phyloP scores from a whole-genome alignment of 2,888 invertebrate genomes.

The Apodemia zela region DNA sequence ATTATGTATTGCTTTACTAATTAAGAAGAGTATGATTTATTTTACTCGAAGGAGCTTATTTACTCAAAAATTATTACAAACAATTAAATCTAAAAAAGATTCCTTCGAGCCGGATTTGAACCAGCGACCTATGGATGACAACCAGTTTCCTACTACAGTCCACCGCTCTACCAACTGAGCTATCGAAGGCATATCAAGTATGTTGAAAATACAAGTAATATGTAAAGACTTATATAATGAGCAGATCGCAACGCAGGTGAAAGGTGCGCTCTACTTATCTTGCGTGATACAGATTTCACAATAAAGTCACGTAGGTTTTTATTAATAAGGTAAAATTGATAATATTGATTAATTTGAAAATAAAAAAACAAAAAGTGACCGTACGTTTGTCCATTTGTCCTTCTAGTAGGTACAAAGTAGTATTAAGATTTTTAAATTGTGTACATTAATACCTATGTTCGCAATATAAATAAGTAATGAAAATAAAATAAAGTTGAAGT shows the following conservation, averaged over 20 bases:
- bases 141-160: constrained; percentile 61
- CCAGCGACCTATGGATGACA: constrained; percentile 82
- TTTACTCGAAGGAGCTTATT: no score
- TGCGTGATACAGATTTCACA: constrained; percentile 2
- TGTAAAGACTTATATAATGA: constrained; percentile 13
- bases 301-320: neutral
- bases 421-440: no score
- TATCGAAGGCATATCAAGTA: constrained; percentile 63
- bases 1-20: constrained; percentile 28
- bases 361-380: no score
- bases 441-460: no score
- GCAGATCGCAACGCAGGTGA: constrained; percentile 18
- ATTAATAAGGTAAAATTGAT: neutral
- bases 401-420: no score
- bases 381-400: no score
- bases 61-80: no score
- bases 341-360: no score
- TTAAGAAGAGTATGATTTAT: constrained; percentile 2
- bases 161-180: constrained; percentile 81
- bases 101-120: constrained; percentile 83
- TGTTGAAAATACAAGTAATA: constrained; percentile 5
- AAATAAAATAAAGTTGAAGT: no score
- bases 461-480: no score
- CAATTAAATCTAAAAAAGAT: no score
- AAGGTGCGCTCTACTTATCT: constrained; percentile 24